Evolutionary conservation across 1,140 invertebrate species (phyloP).

Genomic region (Holcopasites calliopsidis): DNA sequence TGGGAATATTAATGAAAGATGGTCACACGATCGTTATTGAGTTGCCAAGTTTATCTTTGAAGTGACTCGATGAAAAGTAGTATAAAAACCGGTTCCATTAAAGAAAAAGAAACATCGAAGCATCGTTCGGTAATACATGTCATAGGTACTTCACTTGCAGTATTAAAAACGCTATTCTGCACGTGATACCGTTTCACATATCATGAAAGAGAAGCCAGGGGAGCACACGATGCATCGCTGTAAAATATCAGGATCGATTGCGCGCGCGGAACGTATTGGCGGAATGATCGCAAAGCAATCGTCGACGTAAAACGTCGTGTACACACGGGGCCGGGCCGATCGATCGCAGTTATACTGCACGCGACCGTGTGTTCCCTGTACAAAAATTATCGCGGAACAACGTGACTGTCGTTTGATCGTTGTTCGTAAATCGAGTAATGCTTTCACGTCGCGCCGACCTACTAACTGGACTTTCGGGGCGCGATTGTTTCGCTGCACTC

Average conservation of each 20-base stretch:
- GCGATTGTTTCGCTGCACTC: conserved; percentile 4
- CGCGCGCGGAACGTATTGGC: background rate
- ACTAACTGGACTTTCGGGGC: conserved; percentile 15
- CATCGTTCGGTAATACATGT: too few relatives aligned
- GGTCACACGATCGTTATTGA: too few relatives aligned
- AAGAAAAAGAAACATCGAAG: too few relatives aligned
- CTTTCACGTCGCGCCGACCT: conserved; percentile 18
- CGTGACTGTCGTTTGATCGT: background rate
- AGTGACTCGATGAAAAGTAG: too few relatives aligned
- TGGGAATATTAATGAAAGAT: too few relatives aligned
- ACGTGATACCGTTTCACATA: background rate
- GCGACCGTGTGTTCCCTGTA: background rate
- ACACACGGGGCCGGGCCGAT: too few relatives aligned
- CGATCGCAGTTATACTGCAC: background rate
- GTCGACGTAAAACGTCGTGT: background rate
- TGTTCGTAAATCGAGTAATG: conserved; percentile 4
- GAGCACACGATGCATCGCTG: background rate
- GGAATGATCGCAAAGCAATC: background rate
- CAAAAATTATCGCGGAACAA: conserved; percentile 5
- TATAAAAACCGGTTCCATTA: too few relatives aligned
- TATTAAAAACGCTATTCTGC: too few relatives aligned
- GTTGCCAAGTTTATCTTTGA: too few relatives aligned
- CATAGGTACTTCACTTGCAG: too few relatives aligned
- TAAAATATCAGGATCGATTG: conserved; percentile 7
- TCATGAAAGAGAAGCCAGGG: background rate